Evolutionary conservation across 2,888 invertebrate species (phyloP).

Genomic region (Drosophila quinaria): DNA sequence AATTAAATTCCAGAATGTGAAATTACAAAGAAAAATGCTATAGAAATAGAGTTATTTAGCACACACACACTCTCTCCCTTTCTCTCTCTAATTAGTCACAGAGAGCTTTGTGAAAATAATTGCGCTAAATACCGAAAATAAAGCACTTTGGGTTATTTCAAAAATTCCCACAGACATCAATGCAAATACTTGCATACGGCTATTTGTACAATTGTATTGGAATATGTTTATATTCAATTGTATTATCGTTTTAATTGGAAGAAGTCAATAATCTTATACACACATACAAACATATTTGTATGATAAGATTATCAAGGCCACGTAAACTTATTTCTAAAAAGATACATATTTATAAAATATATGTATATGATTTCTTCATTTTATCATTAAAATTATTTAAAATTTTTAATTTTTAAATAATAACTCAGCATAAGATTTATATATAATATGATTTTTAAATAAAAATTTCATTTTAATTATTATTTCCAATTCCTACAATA

Average conservation of each 20-base stretch:
- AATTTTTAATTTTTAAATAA: neutral
- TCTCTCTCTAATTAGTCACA: slow-evolving; percentile 61
- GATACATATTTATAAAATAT: neutral
- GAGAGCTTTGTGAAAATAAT: slow-evolving; percentile 58
- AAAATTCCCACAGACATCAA: slow-evolving; percentile 29
- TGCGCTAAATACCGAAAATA: slow-evolving; percentile 68
- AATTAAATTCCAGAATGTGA: slow-evolving; percentile 43
- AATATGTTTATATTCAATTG: slow-evolving; percentile 10
- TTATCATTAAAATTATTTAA: neutral
- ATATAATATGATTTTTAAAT: neutral
- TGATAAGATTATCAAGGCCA: slow-evolving; percentile 18
- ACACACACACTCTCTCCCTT: slow-evolving; percentile 58
- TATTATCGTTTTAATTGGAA: neutral
- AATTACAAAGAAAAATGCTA: slow-evolving; percentile 3
- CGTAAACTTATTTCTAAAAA: slow-evolving; percentile 6
- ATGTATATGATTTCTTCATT: neutral
- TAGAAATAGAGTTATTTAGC: slow-evolving; percentile 58
- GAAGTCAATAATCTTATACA: neutral
- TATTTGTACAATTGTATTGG: neutral
- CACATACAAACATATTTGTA: neutral
- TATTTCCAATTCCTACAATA: too few relatives aligned
- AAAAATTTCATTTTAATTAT: neutral
- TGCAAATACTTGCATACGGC: neutral
- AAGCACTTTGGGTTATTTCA: slow-evolving; percentile 46
- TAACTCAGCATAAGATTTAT: neutral